Evolutionary conservation across 1,140 invertebrate species (phyloP).

Genomic region (Tetragnatha versicolor): DNA sequence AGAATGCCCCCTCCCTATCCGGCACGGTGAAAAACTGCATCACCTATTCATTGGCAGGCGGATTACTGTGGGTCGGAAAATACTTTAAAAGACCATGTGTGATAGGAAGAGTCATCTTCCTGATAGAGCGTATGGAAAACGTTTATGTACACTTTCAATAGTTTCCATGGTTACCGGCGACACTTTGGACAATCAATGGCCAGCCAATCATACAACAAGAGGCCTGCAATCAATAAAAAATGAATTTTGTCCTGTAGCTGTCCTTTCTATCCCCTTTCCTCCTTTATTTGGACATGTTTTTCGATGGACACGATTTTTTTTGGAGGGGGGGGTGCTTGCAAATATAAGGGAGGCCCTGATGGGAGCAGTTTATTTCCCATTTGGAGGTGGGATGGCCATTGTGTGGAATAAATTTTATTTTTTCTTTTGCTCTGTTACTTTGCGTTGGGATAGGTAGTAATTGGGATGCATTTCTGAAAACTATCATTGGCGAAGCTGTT

Average conservation of each 20-base stretch:
- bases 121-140: neutral
- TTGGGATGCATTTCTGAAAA: too few species aligned
- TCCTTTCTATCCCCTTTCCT: neutral
- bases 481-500: too few species aligned
- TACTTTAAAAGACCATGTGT: neutral
- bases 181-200: conserved; percentile 31
- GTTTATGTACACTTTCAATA: conserved; percentile 23
- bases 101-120: neutral
- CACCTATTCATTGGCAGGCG: neutral
- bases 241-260: conserved; percentile 9
- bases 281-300: neutral
- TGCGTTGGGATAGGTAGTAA: too few species aligned
- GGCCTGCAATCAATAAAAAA: conserved; percentile 37
- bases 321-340: too few species aligned
- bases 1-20: too few species aligned
- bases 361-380: conserved; percentile 17
- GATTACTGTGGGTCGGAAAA: neutral
- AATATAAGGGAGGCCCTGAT: too few species aligned
- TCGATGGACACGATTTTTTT: conserved; percentile 9
- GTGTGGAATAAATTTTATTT: neutral
- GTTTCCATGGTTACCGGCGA: conserved; percentile 35
- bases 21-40: too few species aligned
- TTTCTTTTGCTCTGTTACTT: neutral
- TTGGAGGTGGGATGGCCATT: neutral
- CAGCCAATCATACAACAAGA: conserved; percentile 31